These are phyloP conservation scores for Epizoanthus rinbou DNA, from an alignment of 92 coral and sea anemone genomes.

Conservation along the genomic window DNA sequence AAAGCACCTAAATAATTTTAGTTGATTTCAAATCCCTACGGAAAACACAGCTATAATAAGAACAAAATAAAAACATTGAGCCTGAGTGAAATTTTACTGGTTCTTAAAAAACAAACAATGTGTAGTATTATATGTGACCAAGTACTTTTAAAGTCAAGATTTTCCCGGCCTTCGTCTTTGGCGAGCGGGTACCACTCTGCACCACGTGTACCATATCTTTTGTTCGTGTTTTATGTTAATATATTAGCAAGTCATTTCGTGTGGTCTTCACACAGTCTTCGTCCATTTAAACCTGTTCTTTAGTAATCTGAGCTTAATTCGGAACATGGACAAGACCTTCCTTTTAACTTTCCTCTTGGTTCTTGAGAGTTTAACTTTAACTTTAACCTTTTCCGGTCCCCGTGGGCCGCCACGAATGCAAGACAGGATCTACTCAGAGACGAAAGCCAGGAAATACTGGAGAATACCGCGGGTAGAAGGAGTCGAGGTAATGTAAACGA, in stretches of 20 bases:
- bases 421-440: background rate
- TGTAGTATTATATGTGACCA: too few relatives aligned
- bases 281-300: background rate
- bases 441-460: background rate
- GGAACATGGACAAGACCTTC: background rate
- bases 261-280: background rate
- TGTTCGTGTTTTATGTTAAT: background rate
- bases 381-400: background rate
- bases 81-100: too few relatives aligned
- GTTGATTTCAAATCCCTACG: too few relatives aligned
- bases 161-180: background rate
- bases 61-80: too few relatives aligned
- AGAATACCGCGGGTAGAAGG: conserved; percentile 16
- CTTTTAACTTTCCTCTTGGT: background rate
- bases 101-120: too few relatives aligned
- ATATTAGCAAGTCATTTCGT: background rate
- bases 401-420: background rate
- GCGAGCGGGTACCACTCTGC: background rate
- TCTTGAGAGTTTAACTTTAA: background rate
- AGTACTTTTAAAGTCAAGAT: background rate
- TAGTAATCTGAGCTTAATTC: background rate
- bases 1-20: too few relatives aligned
- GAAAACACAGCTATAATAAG: too few relatives aligned
- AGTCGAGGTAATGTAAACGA: background rate
- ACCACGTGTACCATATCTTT: background rate